Evolutionary conservation across 2,797 vertebrate genomes (phyloP).

Genomic region (Typhlichthys eigenmanni): DNA sequence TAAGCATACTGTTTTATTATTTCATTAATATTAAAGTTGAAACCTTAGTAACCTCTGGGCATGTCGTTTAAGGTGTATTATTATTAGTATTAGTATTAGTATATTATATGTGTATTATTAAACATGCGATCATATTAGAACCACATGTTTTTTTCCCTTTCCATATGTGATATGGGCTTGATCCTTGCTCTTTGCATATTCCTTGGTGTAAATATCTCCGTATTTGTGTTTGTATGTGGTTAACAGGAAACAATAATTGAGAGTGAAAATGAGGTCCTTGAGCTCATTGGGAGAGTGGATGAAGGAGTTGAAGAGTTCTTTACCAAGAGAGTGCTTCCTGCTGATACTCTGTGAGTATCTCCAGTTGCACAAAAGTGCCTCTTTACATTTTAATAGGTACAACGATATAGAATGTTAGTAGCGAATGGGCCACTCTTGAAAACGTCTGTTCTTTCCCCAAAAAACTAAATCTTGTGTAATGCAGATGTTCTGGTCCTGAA

Average conservation of each 20-base stretch:
- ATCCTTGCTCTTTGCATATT: conserved; percentile 31
- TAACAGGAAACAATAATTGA: conserved; percentile 86
- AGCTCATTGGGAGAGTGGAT: conserved; percentile 89
- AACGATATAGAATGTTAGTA: background rate
- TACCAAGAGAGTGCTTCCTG: conserved; percentile 89
- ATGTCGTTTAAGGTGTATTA: no score
- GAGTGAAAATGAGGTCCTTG: conserved; percentile 88
- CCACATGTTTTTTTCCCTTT: no score
- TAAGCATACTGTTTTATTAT: no score
- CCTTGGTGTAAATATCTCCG: conserved; percentile 20
- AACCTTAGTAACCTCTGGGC: no score
- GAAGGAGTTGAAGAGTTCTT: conserved; percentile 98
- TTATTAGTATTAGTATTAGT: no score
- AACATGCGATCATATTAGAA: background rate
- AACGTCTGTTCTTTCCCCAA: background rate
- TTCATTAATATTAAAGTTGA: no score
- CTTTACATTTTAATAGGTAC: conserved; percentile 2
- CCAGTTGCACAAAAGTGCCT: conserved; percentile 17
- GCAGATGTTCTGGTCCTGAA: conserved; percentile 8
- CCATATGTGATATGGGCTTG: no score
- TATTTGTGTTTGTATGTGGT: conserved; percentile 33
- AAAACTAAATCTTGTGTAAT: background rate
- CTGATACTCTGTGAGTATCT: conserved; percentile 86
- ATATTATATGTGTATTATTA: no score
- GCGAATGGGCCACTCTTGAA: background rate